Conservation (phyloP, 2,113 vertebrate genomes). For the Dipodomys ordii region DNA sequence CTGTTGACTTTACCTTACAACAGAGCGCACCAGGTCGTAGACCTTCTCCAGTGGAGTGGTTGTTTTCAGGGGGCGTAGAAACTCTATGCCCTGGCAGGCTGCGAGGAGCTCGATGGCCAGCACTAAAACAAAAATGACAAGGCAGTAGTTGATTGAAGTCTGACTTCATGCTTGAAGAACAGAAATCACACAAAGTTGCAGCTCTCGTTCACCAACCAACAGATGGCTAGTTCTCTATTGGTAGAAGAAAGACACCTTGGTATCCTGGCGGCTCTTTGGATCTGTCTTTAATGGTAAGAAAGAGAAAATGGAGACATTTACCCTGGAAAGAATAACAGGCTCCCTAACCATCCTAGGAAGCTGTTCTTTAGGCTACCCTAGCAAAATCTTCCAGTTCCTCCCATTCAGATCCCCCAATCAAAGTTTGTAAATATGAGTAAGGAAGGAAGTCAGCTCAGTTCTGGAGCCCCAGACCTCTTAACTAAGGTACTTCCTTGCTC, state of each 20-base stretch:
- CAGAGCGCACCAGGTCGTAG: constrained; percentile 96
- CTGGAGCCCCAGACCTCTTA: neutral
- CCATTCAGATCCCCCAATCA: neutral
- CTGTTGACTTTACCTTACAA: constrained; percentile 94
- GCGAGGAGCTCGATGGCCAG: constrained; percentile 96
- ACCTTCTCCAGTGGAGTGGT: constrained; percentile 99
- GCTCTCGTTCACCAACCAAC: neutral
- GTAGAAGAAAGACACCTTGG: neutral
- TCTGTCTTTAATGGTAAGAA: constrained; percentile 27
- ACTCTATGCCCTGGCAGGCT: constrained; percentile 99
- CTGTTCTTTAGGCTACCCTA: neutral
- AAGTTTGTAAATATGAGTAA: neutral
- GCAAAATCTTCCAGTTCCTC: neutral
- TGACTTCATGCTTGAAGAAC: neutral
- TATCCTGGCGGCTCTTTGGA: neutral
- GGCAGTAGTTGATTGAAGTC: rapidly evolving
- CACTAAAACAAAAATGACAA: constrained; percentile 85
- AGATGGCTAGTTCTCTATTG: neutral
- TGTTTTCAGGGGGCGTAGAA: constrained; percentile 96
- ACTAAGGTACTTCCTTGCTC: neutral
- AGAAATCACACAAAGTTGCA: neutral
- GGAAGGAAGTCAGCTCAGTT: neutral
- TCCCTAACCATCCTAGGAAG: neutral
- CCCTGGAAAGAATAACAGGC: neutral
- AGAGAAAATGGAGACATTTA: neutral